These are phyloP conservation scores for Kryptopterus vitreolus DNA, from an alignment of 2,797 vertebrate species.

Conservation along the genomic window DNA sequence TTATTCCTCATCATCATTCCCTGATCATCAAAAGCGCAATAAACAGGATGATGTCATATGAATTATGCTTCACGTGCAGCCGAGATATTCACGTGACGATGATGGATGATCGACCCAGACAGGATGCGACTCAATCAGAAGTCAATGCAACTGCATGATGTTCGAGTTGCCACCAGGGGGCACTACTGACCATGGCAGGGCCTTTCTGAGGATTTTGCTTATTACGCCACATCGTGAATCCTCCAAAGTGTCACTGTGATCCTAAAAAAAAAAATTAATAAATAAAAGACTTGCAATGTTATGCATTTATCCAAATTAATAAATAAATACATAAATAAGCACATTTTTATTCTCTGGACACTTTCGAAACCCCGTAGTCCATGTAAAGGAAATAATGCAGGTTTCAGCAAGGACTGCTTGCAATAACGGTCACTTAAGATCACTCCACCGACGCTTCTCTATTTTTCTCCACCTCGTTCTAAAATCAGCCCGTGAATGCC, in stretches of 20 bases:
- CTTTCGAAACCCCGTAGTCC: not conserved
- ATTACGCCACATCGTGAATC: not conserved
- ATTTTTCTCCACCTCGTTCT: conserved; percentile 5
- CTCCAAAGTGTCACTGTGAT: not conserved
- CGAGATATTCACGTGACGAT: not conserved
- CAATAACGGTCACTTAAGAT: not conserved
- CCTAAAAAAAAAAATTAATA: too few relatives aligned
- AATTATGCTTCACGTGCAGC: not conserved
- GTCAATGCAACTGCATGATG: not conserved
- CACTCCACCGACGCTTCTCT: not conserved
- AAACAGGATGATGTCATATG: not conserved
- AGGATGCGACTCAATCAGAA: not conserved
- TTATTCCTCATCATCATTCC: not conserved
- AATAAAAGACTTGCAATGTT: not conserved
- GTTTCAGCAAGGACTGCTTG: not conserved
- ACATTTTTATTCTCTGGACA: not conserved
- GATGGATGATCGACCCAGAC: not conserved
- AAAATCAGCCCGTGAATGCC: conserved; percentile 5
- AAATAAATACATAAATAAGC: too few relatives aligned
- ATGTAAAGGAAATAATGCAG: not conserved
- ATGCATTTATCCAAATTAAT: not conserved
- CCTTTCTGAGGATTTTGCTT: not conserved
- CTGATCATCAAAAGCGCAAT: not conserved
- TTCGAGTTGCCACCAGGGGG: conserved; percentile 22
- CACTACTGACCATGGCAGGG: not conserved